These are phyloP conservation scores for Dicrurus megarhynchus DNA, from an alignment of 2,113 vertebrate species.

Conservation along the genomic window DNA sequence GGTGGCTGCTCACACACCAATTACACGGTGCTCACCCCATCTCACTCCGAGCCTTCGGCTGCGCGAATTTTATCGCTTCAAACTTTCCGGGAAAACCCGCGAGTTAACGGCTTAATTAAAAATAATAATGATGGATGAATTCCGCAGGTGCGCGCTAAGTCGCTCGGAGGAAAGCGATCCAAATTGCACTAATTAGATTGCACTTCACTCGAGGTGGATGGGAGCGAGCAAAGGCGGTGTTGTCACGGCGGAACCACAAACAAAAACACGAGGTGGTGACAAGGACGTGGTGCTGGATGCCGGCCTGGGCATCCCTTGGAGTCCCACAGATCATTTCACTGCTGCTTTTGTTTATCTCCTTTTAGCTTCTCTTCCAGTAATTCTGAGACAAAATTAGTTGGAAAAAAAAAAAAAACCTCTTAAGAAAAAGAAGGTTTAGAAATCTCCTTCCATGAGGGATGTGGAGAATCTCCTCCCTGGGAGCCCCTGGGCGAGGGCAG, in stretches of 20 bases:
- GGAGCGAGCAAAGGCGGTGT: not conserved
- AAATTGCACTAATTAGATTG: constrained; percentile 23
- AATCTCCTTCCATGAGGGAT: not conserved
- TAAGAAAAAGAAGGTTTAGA: not conserved
- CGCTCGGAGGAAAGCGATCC: not conserved
- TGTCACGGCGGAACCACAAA: not conserved
- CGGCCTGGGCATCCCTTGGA: not conserved
- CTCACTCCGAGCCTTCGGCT: not conserved
- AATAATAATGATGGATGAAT: constrained; percentile 12
- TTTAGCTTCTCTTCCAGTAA: not conserved
- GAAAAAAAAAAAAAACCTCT: fast-evolving
- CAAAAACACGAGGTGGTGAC: not conserved
- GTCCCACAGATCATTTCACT: not conserved
- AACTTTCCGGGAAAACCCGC: not conserved
- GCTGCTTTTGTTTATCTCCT: not conserved
- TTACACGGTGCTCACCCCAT: not conserved
- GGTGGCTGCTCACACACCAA: constrained; percentile 1
- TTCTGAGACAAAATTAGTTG: not conserved
- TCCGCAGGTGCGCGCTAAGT: constrained; percentile 12
- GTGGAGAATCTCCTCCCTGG: not conserved
- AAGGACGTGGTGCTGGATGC: not conserved
- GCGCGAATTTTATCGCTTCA: not conserved
- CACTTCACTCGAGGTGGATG: not conserved
- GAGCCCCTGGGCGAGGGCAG: not conserved
- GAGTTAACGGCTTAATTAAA: constrained; percentile 62